Evolutionary conservation across 2,113 vertebrate species (phyloP).

Genomic region (Rattus rattus): DNA sequence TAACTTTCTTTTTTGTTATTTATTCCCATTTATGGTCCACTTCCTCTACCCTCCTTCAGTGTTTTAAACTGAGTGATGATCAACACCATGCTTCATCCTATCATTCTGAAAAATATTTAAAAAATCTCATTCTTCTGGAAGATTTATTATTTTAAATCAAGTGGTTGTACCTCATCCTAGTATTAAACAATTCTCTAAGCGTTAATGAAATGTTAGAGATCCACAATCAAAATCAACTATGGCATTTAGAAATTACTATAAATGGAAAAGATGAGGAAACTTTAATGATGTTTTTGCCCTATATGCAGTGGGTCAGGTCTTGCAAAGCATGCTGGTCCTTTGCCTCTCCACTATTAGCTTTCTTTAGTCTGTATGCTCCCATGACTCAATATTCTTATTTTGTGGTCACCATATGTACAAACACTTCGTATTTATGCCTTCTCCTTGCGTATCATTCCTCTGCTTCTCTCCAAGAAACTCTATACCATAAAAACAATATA

Average conservation of each 20-base stretch:
- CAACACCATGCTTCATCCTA: not conserved
- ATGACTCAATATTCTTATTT: not conserved
- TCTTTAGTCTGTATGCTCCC: not conserved
- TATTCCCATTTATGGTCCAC: not conserved
- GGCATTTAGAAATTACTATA: conserved; percentile 21
- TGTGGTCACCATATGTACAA: not conserved
- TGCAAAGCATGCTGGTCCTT: not conserved
- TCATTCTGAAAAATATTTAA: conserved; percentile 4
- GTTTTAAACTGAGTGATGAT: conserved; percentile 11
- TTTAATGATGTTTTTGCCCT: not conserved
- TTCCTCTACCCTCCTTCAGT: not conserved
- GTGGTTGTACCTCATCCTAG: conserved; percentile 28
- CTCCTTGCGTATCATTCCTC: not conserved
- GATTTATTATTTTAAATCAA: not conserved
- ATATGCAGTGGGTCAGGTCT: not conserved
- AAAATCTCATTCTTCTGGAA: conserved; percentile 16
- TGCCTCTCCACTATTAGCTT: not conserved
- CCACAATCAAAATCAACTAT: not conserved
- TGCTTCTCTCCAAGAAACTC: not conserved
- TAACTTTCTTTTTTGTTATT: not conserved
- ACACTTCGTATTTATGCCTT: not conserved
- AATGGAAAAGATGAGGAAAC: not conserved
- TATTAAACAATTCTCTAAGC: conserved; percentile 46
- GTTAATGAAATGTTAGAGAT: conserved; percentile 34
- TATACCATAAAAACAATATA: not conserved